Evolutionary conservation across 23 tunicate species (phyloP), one percentile per base, ranked within the genome.

Genomic region (Pegea sp.): DNA sequence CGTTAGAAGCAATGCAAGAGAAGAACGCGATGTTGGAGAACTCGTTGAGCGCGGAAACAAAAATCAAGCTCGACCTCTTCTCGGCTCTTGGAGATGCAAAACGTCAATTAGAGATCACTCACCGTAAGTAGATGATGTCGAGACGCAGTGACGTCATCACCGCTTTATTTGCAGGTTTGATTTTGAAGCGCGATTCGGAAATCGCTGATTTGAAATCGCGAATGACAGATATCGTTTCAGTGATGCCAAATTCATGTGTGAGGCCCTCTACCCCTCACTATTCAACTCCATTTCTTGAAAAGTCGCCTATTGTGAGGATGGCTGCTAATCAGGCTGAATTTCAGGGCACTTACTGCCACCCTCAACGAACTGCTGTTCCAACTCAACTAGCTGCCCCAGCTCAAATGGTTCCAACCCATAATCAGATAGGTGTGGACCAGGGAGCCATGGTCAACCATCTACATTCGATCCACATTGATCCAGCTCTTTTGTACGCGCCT

Each of bases 21-120:
- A 78, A 78, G 34, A 78, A 78, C 33, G 16, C 65, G 31, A 51
- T 78, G 68, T 34, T 78, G 33, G 92, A 78, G 50, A 78, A 78
- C 33, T 78, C 92, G 31, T 62, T 78, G 4, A 78, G 92, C 42
- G 92, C 92, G 6, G 92, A 78, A 59, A 78, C 92, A 6, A 62
- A 74, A 53, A 52, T 78, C 29, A 78, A 78, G 42, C 68, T 78
- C 8, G 92, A 78, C 43, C 56, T 78, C 23, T 78, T 78, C 48
- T 78, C 92, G 0, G 92, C 92, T 19, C 63, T 78, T 5, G 92
- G 92, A 7, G 92, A 78, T 53, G 72, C 43, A 2, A 78, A 78
- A 54, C 63, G 92, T 33, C 92, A 78, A 53, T 60, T 69, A 11
- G 92, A 78, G 54, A 25, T 78, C 25, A 65, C 72, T 22, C 92